Percentiles rank a stretch among this genome's conserved stretches.
Evolutionary conservation across 2,888 invertebrate genomes (phyloP).

Genomic region (Ligdia adustata): DNA sequence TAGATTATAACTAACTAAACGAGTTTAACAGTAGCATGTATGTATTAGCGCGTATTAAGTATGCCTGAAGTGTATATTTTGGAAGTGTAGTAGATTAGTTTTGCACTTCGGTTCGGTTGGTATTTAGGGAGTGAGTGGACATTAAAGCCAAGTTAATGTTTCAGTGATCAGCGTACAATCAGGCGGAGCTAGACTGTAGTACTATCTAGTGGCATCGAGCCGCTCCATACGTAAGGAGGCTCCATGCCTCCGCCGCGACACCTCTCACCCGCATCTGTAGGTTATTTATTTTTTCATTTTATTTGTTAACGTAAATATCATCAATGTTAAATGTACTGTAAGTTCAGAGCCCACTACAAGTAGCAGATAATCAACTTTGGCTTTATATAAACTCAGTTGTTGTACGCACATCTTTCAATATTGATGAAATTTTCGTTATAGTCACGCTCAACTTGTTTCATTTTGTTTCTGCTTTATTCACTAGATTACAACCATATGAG

Average conservation of each 20-base stretch:
- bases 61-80: constrained; percentile 26
- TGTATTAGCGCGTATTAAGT: constrained; percentile 22
- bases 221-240: constrained; percentile 69
- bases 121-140: constrained; percentile 53
- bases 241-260: constrained; percentile 73
- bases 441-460: too few species aligned
- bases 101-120: constrained; percentile 65
- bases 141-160: constrained; percentile 76
- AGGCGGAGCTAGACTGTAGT: constrained; percentile 76
- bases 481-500: too few species aligned
- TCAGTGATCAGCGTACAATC: constrained; percentile 81
- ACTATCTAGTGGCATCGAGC: constrained; percentile 60
- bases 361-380: too few species aligned
- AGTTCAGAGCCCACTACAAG: too few species aligned
- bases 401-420: too few species aligned
- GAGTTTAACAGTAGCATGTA: constrained; percentile 44
- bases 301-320: constrained; percentile 47
- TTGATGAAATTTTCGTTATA: too few species aligned
- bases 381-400: too few species aligned
- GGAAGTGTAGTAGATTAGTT: constrained; percentile 44
- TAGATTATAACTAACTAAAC: constrained; percentile 13
- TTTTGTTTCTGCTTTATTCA: too few species aligned
- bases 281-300: constrained; percentile 70
- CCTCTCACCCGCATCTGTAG: constrained; percentile 75
- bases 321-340: too few species aligned